Evolutionary conservation across 1,140 invertebrate genomes (phyloP).

Genomic region (Orchesella cincta): DNA sequence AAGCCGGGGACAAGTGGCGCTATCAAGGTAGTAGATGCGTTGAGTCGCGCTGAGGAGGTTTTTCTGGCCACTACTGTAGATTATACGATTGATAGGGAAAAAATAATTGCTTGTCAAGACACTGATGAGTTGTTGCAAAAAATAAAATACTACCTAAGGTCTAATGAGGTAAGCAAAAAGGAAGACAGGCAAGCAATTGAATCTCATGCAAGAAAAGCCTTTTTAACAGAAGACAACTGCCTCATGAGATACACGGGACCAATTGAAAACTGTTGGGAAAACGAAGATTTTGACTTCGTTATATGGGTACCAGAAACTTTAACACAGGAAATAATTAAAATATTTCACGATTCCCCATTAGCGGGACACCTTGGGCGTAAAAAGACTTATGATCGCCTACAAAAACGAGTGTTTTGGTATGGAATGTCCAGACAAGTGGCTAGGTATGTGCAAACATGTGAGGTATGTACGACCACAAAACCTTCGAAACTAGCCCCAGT

Average conservation of each 20-base stretch:
- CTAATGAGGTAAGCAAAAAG: not conserved
- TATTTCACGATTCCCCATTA: not conserved
- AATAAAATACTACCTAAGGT: slow-evolving; percentile 13
- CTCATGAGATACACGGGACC: not conserved
- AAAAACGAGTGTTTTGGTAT: not conserved
- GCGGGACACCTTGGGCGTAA: not conserved
- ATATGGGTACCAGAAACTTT: not conserved
- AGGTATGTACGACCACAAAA: not conserved
- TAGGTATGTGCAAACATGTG: slow-evolving; percentile 8
- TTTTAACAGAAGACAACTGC: not conserved
- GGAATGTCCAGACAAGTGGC: slow-evolving; percentile 9
- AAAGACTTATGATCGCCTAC: not conserved
- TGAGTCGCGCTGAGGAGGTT: not conserved
- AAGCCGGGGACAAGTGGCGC: not conserved
- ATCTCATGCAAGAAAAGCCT: not conserved
- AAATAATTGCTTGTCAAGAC: slow-evolving; percentile 27
- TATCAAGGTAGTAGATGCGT: not conserved
- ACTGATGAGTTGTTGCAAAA: not conserved
- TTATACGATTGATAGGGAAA: not conserved
- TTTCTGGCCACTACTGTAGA: not conserved
- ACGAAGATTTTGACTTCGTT: not conserved
- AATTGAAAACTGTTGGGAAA: not conserved
- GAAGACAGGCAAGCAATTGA: not conserved
- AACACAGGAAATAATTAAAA: not conserved
- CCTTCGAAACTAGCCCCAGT: not conserved